Percentiles rank a stretch among this genome's conserved stretches.
phyloP scores from a whole-genome alignment of 2,888 invertebrate genomes.

The Lycocerus yunnanus region DNA sequence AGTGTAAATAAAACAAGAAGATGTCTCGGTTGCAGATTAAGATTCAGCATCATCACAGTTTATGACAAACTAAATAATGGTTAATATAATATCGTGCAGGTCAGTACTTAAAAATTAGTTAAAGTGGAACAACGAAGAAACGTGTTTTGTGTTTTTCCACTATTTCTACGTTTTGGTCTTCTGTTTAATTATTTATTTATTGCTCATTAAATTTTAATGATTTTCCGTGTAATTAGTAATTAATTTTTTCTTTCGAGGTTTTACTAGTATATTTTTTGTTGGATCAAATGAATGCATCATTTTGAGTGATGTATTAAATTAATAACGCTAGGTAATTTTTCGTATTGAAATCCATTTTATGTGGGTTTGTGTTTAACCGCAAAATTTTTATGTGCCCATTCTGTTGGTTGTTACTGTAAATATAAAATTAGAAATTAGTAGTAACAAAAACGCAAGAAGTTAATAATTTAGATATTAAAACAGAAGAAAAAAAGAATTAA shows the following conservation, averaged over 20 bases:
- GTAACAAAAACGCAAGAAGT: constrained; percentile 8
- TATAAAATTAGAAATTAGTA: not conserved
- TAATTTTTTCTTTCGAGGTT: not conserved
- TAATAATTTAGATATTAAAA: constrained; percentile 26
- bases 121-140: not conserved
- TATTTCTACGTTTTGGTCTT: not conserved
- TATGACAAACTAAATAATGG: too few relatives aligned
- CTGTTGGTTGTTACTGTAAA: not conserved
- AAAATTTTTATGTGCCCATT: not conserved
- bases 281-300: not conserved
- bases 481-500: not conserved
- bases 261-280: not conserved
- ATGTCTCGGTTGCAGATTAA: too few relatives aligned
- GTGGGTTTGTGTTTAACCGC: constrained; percentile 4
- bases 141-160: not conserved
- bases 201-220: not conserved
- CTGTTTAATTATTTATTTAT: not conserved
- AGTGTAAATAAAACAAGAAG: too few relatives aligned
- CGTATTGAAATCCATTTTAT: not conserved
- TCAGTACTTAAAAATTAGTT: too few relatives aligned
- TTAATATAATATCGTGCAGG: too few relatives aligned
- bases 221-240: not conserved
- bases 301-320: not conserved
- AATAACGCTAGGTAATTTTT: not conserved
- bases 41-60: too few relatives aligned